A percentile compares a stretch with the other conserved stretches of the same genome.
These are phyloP conservation scores for Tretioscincus oriximinensis DNA, from an alignment of 2,113 vertebrate species.

Conservation along the genomic window DNA sequence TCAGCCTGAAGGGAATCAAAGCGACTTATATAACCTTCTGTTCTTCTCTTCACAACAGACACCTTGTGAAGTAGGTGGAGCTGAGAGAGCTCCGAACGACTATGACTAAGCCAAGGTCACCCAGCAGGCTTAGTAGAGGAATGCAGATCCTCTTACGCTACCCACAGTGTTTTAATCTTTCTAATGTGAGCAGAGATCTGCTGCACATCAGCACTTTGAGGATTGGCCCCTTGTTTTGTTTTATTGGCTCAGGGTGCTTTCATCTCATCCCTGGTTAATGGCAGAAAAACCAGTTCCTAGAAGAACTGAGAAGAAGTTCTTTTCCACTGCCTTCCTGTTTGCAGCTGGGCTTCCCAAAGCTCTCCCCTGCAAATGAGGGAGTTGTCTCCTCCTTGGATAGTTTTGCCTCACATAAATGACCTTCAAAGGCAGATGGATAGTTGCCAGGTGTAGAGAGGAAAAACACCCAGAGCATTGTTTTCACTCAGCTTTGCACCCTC, in stretches of 20 bases:
- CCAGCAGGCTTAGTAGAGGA: too few species aligned
- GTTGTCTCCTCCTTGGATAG: slow-evolving; percentile 10
- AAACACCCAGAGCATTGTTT: slow-evolving; percentile 37
- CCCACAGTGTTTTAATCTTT: neutral
- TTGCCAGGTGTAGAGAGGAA: slow-evolving; percentile 34
- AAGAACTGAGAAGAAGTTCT: neutral
- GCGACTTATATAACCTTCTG: too few species aligned
- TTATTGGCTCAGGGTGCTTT: neutral
- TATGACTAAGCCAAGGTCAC: too few species aligned
- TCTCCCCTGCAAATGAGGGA: slow-evolving; percentile 41
- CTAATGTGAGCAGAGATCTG: neutral
- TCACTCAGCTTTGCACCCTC: slow-evolving; percentile 40
- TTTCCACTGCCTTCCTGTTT: neutral
- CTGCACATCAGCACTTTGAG: neutral
- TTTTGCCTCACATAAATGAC: slow-evolving; percentile 45
- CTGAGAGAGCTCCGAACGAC: too few species aligned
- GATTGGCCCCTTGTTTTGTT: neutral
- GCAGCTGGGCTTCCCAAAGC: neutral
- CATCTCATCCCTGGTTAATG: neutral
- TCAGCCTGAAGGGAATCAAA: too few species aligned
- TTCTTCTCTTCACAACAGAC: too few species aligned
- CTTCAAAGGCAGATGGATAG: slow-evolving; percentile 60
- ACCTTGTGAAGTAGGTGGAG: too few species aligned
- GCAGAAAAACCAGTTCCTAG: neutral
- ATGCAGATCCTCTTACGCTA: neutral